phyloP scores from a whole-genome alignment of 1,140 invertebrate species.

The Zaprionus lachaisei region DNA sequence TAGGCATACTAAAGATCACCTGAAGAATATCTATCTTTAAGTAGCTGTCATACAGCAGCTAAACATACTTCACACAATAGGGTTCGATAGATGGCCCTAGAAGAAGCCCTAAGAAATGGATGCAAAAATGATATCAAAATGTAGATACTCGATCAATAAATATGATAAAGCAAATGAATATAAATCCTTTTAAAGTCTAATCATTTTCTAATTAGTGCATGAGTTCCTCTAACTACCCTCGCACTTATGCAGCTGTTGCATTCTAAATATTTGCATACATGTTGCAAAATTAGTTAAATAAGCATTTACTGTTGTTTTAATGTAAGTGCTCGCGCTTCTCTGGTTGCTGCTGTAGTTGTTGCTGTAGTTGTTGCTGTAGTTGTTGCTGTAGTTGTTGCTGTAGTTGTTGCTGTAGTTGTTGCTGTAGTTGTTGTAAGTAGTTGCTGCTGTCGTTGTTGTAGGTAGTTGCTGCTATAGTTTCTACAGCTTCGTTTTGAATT shows the following conservation, averaged over 20 bases:
- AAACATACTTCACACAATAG: too few relatives aligned
- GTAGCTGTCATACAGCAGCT: too few relatives aligned
- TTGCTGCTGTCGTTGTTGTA: slow-evolving; percentile 6
- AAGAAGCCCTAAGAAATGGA: too few relatives aligned
- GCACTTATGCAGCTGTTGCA: slow-evolving; percentile 75
- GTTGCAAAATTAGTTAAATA: slow-evolving; percentile 80
- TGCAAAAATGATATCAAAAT: too few relatives aligned
- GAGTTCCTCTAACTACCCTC: slow-evolving; percentile 14
- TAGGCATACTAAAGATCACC: too few relatives aligned
- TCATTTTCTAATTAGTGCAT: neutral
- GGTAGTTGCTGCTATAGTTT: neutral
- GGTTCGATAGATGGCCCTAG: too few relatives aligned
- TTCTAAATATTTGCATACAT: slow-evolving; percentile 77
- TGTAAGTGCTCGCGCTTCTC: slow-evolving; percentile 47
- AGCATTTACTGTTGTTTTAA: slow-evolving; percentile 77
- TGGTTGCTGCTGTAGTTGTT: slow-evolving; percentile 24
- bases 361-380: neutral
- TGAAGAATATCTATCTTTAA: too few relatives aligned
- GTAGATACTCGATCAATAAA: too few relatives aligned
- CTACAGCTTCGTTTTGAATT: slow-evolving; percentile 58
- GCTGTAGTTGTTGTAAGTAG: slow-evolving; percentile 23
- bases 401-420: slow-evolving; percentile 11
- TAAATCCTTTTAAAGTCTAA: slow-evolving; percentile 4
- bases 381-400: too few relatives aligned
- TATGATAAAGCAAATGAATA: neutral